phyloP scores from a whole-genome alignment of 2,888 invertebrate species.

The Cheilosia grossa region DNA sequence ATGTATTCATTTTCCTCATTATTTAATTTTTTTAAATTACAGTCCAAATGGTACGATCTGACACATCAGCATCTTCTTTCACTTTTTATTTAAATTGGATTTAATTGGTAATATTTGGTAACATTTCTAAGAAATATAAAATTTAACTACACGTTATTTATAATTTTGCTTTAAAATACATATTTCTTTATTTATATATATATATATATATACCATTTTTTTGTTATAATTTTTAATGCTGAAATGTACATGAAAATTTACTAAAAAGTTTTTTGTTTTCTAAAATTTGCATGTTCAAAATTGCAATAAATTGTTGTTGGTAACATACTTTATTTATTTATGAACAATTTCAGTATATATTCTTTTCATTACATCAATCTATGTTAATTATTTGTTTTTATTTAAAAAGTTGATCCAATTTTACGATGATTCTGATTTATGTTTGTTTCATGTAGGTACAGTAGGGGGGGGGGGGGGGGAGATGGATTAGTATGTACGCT shows the following conservation, averaged over 20 bases:
- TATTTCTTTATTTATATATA: slow-evolving; percentile 3
- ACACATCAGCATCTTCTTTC: slow-evolving; percentile 25
- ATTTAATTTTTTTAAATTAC: slow-evolving; percentile 52
- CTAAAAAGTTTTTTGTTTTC: slow-evolving; percentile 41
- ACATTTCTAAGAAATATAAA: slow-evolving; percentile 74
- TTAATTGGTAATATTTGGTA: slow-evolving; percentile 73
- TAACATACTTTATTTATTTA: slow-evolving; percentile 35
- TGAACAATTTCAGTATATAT: slow-evolving; percentile 64
- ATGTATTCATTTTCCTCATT: slow-evolving; percentile 6
- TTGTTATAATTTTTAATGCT: slow-evolving; percentile 27
- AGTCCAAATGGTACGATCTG: slow-evolving; percentile 65
- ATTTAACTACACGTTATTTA: slow-evolving; percentile 66
- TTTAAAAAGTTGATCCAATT: slow-evolving; percentile 71
- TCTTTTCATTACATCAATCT: slow-evolving; percentile 55
- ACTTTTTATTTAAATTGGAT: slow-evolving; percentile 55
- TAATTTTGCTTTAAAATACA: slow-evolving; percentile 12
- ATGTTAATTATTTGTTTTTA: slow-evolving; percentile 38
- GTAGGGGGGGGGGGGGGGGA: slow-evolving; percentile 70
- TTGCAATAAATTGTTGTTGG: slow-evolving; percentile 33
- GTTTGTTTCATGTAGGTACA: slow-evolving; percentile 70
- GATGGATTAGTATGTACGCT: slow-evolving; percentile 10
- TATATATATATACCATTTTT: neutral
- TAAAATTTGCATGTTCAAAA: slow-evolving; percentile 35
- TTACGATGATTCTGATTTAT: slow-evolving; percentile 73
- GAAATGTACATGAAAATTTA: slow-evolving; percentile 62